A percentile compares a stretch with the other conserved stretches of the same genome.
phyloP scores from a whole-genome alignment of 2,113 vertebrate species.

The Gallinago media region DNA sequence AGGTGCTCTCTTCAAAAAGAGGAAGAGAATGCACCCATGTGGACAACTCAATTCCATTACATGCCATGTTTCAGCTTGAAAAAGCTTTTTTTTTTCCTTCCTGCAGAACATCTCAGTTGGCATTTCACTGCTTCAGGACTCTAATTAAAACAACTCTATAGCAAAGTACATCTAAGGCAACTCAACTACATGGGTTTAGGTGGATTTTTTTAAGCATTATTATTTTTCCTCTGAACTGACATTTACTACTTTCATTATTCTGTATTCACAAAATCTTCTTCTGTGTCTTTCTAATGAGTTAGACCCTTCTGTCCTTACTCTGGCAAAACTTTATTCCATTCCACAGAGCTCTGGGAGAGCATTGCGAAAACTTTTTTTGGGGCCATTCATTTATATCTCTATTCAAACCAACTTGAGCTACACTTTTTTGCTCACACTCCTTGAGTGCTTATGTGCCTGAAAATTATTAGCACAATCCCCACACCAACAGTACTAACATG shows the following conservation, averaged over 20 bases:
- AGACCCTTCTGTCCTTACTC: neutral
- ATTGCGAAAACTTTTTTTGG: neutral
- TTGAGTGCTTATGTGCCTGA: neutral
- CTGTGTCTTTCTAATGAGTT: neutral
- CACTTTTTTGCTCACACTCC: neutral
- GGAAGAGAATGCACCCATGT: conserved; percentile 40
- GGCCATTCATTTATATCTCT: neutral
- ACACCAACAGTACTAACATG: neutral
- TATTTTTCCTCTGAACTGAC: conserved; percentile 15
- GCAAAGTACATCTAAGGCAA: conserved; percentile 4
- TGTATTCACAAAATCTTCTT: neutral
- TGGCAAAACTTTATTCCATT: neutral
- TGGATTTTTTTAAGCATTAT: neutral
- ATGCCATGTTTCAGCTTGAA: conserved; percentile 43
- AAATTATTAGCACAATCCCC: neutral
- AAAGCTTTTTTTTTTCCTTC: neutral
- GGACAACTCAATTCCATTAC: conserved; percentile 11
- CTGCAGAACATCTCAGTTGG: neutral
- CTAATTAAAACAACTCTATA: conserved; percentile 38
- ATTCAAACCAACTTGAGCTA: neutral
- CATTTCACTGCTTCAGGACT: neutral
- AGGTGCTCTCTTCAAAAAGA: conserved; percentile 5
- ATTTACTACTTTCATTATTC: neutral
- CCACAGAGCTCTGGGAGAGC: neutral
- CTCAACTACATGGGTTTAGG: neutral